phyloP scores from a whole-genome alignment of 2,113 vertebrate species.

The Budorcas taxicolor region DNA sequence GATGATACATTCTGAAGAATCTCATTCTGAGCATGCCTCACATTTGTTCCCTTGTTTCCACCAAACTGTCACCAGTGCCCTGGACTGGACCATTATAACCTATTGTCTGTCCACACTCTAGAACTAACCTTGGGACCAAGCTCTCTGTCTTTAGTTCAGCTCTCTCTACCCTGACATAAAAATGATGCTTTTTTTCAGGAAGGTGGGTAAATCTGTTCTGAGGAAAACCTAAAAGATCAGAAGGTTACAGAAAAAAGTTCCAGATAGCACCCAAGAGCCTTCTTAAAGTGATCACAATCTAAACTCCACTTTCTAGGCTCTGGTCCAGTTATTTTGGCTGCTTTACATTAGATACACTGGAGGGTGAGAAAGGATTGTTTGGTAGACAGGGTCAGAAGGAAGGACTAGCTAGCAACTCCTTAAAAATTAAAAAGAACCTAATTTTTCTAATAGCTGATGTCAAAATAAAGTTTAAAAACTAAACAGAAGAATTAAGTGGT shows the following conservation, averaged over 20 bases:
- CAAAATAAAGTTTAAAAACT: not conserved
- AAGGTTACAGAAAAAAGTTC: not conserved
- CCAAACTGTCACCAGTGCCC: not conserved
- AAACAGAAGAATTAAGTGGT: not conserved
- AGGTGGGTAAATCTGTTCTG: not conserved
- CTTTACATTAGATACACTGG: not conserved
- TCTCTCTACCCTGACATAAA: not conserved
- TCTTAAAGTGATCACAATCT: not conserved
- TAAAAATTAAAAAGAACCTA: not conserved
- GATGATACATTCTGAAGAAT: not conserved
- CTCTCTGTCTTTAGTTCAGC: not conserved
- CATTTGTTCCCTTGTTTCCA: not conserved
- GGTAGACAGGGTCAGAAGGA: not conserved
- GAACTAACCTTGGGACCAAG: not conserved
- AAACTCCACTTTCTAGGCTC: not conserved
- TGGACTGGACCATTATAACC: not conserved
- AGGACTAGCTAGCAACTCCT: not conserved
- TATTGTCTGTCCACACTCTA: not conserved
- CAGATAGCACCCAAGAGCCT: not conserved
- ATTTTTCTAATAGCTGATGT: not conserved
- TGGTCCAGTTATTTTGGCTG: not conserved
- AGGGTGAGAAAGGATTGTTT: not conserved
- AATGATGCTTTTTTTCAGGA: not conserved
- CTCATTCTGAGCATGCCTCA: not conserved
- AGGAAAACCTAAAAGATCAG: not conserved